Conservation (phyloP, 2,113 vertebrate species). For the Pachyramphus minor region DNA sequence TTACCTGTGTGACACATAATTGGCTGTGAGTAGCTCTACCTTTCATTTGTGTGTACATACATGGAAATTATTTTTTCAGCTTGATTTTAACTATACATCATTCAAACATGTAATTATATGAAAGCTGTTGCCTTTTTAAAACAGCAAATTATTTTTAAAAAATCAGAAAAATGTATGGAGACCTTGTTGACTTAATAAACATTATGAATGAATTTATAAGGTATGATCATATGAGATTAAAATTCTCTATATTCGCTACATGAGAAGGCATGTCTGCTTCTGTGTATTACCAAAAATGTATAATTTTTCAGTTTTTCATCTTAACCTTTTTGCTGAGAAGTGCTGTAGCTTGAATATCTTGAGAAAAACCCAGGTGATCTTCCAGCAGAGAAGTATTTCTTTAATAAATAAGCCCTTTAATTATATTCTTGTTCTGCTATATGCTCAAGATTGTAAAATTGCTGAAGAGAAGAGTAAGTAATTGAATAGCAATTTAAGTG, state of each 20-base stretch:
- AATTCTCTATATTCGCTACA: not conserved
- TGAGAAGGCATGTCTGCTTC: not conserved
- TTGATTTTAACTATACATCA: not conserved
- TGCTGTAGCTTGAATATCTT: not conserved
- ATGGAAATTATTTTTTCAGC: not conserved
- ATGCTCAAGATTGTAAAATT: conserved; percentile 54
- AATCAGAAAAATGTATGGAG: not conserved
- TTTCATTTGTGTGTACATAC: not conserved
- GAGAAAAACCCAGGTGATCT: not conserved
- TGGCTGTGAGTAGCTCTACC: not conserved
- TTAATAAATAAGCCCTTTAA: conserved; percentile 49
- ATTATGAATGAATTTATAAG: not conserved
- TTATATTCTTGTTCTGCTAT: conserved; percentile 47
- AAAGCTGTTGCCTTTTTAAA: not conserved
- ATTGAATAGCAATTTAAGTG: conserved; percentile 57
- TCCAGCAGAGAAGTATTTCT: not conserved
- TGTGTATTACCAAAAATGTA: not conserved
- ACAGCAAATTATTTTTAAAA: not conserved
- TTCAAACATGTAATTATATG: not conserved
- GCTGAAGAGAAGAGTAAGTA: conserved; percentile 50
- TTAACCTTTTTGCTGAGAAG: not conserved
- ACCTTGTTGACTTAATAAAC: not conserved
- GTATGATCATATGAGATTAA: not conserved
- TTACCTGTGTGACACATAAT: not conserved
- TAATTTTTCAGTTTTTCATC: not conserved